phyloP scores from a whole-genome alignment of 2,113 vertebrate genomes.

The Pseudopipra pipra region DNA sequence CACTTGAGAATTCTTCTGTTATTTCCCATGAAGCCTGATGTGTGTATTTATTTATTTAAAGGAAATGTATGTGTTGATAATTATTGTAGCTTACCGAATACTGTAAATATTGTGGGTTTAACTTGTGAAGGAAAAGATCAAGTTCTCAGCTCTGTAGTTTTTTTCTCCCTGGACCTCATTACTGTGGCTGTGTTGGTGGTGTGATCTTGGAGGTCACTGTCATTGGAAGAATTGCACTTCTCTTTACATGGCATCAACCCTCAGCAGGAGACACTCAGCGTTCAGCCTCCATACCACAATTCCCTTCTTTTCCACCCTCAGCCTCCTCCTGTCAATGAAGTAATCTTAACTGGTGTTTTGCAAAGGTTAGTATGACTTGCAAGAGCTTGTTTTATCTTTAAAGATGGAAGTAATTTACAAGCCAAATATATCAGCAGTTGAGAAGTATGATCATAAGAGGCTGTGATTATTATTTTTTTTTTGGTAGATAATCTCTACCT shows the following conservation, averaged over 20 bases:
- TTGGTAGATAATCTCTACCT: slow-evolving; percentile 28
- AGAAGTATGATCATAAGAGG: background rate
- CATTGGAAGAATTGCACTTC: background rate
- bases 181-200: background rate
- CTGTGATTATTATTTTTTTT: background rate
- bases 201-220: background rate
- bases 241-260: background rate
- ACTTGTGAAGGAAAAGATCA: background rate
- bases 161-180: background rate
- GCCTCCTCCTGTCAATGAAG: background rate
- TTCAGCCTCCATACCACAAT: background rate
- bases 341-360: background rate
- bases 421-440: slow-evolving; percentile 15
- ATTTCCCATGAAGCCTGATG: background rate
- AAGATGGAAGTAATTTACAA: background rate
- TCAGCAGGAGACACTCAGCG: background rate
- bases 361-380: background rate
- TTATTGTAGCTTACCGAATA: background rate
- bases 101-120: background rate
- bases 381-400: background rate
- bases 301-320: background rate
- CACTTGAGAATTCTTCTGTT: background rate
- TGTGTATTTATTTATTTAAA: background rate
- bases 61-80: background rate
- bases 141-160: background rate